Evolutionary conservation across 2,888 invertebrate genomes (phyloP), one percentile per base, ranked within the genome.

Genomic region (Dysmachus trigonus): DNA sequence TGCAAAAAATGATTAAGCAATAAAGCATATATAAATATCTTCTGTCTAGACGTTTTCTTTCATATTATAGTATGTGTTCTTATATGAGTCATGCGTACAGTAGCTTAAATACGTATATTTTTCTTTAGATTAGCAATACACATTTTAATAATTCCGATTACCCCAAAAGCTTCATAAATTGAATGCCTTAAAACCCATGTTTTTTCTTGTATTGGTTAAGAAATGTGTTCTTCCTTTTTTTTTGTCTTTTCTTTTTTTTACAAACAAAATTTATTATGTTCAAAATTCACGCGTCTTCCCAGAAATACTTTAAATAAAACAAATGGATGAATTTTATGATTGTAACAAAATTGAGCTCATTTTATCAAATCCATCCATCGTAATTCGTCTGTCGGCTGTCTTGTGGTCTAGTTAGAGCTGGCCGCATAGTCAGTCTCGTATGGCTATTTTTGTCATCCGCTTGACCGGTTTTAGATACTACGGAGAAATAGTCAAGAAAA

Each of bases 401-500:
- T 76, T 35, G 41, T 6, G n/a, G 41, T 51, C 41, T 62, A 62
- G 79, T 51, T 79, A 41, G 51, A 27, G 30, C 22, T 51, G 51
- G 35, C 30, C 51, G 31, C 31, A 27, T 15, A 22, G 51, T 51
- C 47, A 76, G 22, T 76, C 35, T 76, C 41, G 41, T 76, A 76
- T 35, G 22, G 81, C 81, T 81, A 81, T 81, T 81, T 81, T 81
- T 51, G 51, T 81, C 81, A 51, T 41, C 51, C 51, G 31, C 51
- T 81, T 81, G 81, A 81, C 81, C 81, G 81, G 81, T 81, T 81
- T 51, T 53, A 31, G 72, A 72, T 27, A 27, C 72, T 72, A 72
- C 72, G 30, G 31, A 30, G 72, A 72, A 72, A 81, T 41, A 81
- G 22, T 27, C 79, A 27, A 31, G 15, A n/a, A 51, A 41, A 76